Evolutionary conservation across 2,113 vertebrate genomes (phyloP), one percentile per base, ranked within the genome.

Genomic region (Hymenochirus boettgeri): DNA sequence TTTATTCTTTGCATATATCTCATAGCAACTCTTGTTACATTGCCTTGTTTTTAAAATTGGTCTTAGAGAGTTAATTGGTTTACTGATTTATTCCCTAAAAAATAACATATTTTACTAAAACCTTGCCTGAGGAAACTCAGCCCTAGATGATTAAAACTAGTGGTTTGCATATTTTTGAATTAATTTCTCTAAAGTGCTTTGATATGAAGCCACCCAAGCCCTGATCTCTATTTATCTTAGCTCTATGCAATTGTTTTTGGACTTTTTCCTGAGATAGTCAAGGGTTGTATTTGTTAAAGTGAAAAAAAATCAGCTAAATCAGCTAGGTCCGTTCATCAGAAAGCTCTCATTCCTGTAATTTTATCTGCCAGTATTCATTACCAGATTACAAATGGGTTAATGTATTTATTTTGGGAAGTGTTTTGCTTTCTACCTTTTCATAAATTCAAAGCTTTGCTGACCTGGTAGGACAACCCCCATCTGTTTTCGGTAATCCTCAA

Each of bases 161-260:
- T 6, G 39, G 39, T 42, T 15, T 42, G 17, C 17, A 42, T 4
- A 15, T 42, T 42, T 42, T 15, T 42, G 39, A 42, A 42, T 42
- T 42, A n/a, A 42, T 13, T 15, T 15, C 11, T 42, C 39, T 42
- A n/a, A 42, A 15, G 15, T 1, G 13, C 39, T 42, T 42, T 42
- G 39, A 42, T 13, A n/a, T 18, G 15, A 42, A 42, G 39, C 1
- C 39, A 42, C n/a, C 39, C n/a, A 17, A 42, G 39, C 39, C 39
- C 15, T 13, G 39, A 5, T 42, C 15, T 42, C 5, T 42, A 42
- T 42, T 42, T 42, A 42, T 15, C 39, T 42, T 7, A 42, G n/a
- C 39, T 42, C n/a, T 42, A 42, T 42, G 13, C 39, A 42, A 42
- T n/a, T 42, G 13, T 42, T 35, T 42, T 42, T 42, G 39, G 39